Evolutionary conservation across 2,113 vertebrate species (phyloP), one percentile per base, ranked within the genome.

Genomic region (Vicugna pacos): DNA sequence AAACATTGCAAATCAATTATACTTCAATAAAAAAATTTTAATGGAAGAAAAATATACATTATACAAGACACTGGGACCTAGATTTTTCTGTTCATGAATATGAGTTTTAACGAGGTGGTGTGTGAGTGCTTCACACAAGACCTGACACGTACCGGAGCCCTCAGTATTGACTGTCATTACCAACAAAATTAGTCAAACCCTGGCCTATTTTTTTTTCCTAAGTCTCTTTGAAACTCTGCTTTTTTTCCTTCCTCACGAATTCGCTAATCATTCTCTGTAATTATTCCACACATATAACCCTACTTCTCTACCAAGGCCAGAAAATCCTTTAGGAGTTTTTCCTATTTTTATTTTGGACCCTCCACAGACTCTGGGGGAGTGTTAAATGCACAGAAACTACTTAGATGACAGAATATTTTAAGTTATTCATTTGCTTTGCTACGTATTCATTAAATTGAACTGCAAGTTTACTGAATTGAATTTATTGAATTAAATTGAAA

Each of bases 241-340:
- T 82, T 88, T 48, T 85, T 8, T n/a, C 32, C n/a, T 65, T 83
- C 52, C 15, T 70, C 2, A 24, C 17, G 69, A 67, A 76, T 88
- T 94, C 13, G 72, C 42, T 96, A 42, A 58, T 26, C 17, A 56
- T 73, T 69, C 54, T 72, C n/a, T 88, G 12, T 92, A 84, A 85
- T 84, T 94, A 92, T 90, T 95, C 81, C 24, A 92, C 62, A 70
- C 24, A 13, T 19, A 6, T 85, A 86, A 58, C 85, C 42, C 83
- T 69, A 32, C 52, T 46, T 80, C 16, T 86, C 60, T 75, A 86
- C 69, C 5, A 65, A 76, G 15, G 77, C 56, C 38, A 62, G 72
- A 73, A 52, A 73, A 79, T 77, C 56, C 38, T 64, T 76, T 72
- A 72, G 17, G 52, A 58, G 0, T 79, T 60, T 81, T 62, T 19